These are phyloP conservation scores for Drosophila monieri DNA, from an alignment of 2,888 invertebrate species.

Conservation along the genomic window DNA sequence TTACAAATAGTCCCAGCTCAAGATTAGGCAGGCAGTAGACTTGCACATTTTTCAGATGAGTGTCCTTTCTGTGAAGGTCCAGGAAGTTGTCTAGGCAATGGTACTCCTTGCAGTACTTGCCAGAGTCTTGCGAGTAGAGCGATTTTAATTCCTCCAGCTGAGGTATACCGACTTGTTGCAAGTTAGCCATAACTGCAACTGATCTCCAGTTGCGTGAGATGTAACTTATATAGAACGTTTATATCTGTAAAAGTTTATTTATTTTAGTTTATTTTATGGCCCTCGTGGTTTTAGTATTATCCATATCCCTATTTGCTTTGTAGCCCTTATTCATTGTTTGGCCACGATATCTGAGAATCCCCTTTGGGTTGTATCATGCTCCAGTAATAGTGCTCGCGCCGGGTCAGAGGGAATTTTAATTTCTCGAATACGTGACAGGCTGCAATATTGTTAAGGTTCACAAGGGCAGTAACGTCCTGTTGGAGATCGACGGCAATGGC, in stretches of 20 bases:
- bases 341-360: constrained; percentile 43
- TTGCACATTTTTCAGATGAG: constrained; percentile 34
- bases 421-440: constrained; percentile 55
- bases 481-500: constrained; percentile 30
- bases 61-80: constrained; percentile 44
- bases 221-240: constrained; percentile 67
- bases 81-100: constrained; percentile 71
- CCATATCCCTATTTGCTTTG: constrained; percentile 15
- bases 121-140: constrained; percentile 54
- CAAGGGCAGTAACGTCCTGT: constrained; percentile 41
- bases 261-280: no score
- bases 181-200: constrained; percentile 18
- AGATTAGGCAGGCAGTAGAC: constrained; percentile 40
- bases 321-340: constrained; percentile 16
- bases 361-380: constrained; percentile 55
- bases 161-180: constrained; percentile 33
- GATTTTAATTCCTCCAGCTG: constrained; percentile 30
- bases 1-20: constrained; percentile 58
- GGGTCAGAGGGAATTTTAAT: constrained; percentile 38
- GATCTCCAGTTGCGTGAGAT: constrained; percentile 33
- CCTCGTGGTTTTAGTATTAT: not conserved
- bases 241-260: no score
- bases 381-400: constrained; percentile 59
- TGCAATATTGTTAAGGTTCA: constrained; percentile 44
- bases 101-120: constrained; percentile 68